These are phyloP conservation scores for Sinocyclocheilus rhinocerous DNA, from an alignment of 2,113 vertebrate species.

Conservation along the genomic window DNA sequence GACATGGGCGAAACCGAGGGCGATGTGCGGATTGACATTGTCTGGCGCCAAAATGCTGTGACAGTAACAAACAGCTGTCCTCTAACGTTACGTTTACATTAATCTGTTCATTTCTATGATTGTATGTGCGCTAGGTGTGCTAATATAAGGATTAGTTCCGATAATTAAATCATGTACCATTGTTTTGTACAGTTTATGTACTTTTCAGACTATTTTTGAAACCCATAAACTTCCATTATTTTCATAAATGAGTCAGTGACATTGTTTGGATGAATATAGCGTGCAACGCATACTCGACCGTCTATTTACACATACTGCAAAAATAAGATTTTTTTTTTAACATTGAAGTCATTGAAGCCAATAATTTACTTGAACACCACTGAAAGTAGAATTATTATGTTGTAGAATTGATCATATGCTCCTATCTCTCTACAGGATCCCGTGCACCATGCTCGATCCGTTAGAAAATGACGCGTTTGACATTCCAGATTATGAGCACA, in stretches of 20 bases:
- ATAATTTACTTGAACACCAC: neutral
- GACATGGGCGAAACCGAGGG: neutral
- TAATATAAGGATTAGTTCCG: neutral
- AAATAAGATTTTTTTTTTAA: neutral
- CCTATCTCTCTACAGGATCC: slow-evolving; percentile 25
- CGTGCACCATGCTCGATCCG: slow-evolving; percentile 71
- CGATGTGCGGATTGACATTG: neutral
- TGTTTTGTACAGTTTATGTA: neutral
- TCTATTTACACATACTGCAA: neutral
- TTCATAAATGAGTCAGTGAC: neutral
- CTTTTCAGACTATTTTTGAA: neutral
- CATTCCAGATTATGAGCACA: slow-evolving; percentile 75
- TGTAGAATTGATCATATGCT: neutral
- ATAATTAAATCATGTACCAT: neutral
- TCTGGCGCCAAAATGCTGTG: neutral
- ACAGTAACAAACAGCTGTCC: neutral
- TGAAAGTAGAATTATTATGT: neutral
- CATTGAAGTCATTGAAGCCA: too few species aligned
- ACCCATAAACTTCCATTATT: neutral
- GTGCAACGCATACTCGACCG: too few species aligned
- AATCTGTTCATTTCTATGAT: neutral
- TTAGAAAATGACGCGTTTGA: slow-evolving; percentile 71
- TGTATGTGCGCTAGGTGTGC: neutral
- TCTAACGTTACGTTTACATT: neutral
- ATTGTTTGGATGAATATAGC: too few species aligned